Evolutionary conservation across 2,888 invertebrate species (phyloP), one percentile per base, ranked within the genome.

Genomic region (Eupsilia transversa): DNA sequence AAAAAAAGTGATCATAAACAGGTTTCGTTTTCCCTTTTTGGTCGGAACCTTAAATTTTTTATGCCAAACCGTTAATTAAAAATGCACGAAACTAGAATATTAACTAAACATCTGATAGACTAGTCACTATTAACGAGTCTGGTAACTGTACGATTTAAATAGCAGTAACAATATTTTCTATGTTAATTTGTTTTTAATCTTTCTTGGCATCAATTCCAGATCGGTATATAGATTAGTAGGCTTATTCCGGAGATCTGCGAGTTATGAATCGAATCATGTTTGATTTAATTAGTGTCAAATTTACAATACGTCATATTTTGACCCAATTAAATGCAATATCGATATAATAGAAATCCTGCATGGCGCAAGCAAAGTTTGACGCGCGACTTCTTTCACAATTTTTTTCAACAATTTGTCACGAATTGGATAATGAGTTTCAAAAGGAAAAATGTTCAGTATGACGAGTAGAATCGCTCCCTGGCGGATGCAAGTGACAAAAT

Each of bases 101-200:
- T 41, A 38, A 65, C 30, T 14, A 3, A 30, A 38, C 30, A 23
- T 69, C 43, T 27, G 27, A 35, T 46, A 72, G 27, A 38, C 23
- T 46, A 33, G 56, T 6, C 35, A 60, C n/a, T 23, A 30, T 27
- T 12, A 10, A 38, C 6, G 38, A 49, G 38, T 59, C 23, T 10
- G 30, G 1, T 27, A 67, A n/a, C n/a, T 27, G 20, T 57, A 27
- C 3, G 6, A 9, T 35, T 43, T 12, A 17, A 72, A 52, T 49
- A 72, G 14, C 10, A 60, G 35, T 46, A 72, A 72, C 17, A 59
- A 38, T 20, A 41, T 72, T 41, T 54, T 66, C 12, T 41, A 66
- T 41, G n/a, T 54, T n/a, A 20, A 41, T 41, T 70, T n/a, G 30
- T 65, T 66, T 70, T 33, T 30, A 41, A 30, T 46, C 23, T 41